Conservation (phyloP, 2,797 vertebrate genomes). For the Enteromius mattozi region DNA sequence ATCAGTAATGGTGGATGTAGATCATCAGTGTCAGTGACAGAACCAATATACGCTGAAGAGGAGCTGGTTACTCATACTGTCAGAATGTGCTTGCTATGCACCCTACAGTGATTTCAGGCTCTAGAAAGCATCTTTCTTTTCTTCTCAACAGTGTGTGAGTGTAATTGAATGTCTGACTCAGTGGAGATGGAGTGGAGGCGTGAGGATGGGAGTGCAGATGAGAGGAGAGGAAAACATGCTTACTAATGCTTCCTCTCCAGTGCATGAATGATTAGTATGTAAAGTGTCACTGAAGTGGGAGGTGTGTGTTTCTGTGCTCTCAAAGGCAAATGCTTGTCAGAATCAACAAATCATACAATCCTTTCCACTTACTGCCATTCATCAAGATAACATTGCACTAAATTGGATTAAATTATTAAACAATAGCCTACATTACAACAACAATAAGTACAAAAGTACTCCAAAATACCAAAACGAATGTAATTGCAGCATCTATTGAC, state of each 20-base stretch:
- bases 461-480: too few relatives aligned
- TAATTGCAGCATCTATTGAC: neutral
- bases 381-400: neutral
- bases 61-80: constrained; percentile 30
- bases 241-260: constrained; percentile 33
- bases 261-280: constrained; percentile 13
- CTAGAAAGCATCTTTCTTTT: neutral
- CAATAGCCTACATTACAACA: neutral
- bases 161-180: constrained; percentile 23
- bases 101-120: constrained; percentile 26
- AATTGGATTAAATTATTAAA: neutral
- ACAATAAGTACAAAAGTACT: neutral
- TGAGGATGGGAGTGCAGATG: neutral
- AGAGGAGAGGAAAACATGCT: neutral
- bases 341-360: neutral
- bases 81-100: constrained; percentile 40
- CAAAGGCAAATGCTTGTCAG: neutral
- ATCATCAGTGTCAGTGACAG: constrained; percentile 4
- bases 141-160: neutral
- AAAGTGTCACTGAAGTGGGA: neutral
- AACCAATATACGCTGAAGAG: constrained; percentile 31
- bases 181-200: constrained; percentile 1
- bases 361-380: neutral
- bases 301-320: constrained; percentile 8
- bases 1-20: constrained; percentile 38